Evolutionary conservation across 2,113 vertebrate species (phyloP).

Genomic region (Equus quagga): DNA sequence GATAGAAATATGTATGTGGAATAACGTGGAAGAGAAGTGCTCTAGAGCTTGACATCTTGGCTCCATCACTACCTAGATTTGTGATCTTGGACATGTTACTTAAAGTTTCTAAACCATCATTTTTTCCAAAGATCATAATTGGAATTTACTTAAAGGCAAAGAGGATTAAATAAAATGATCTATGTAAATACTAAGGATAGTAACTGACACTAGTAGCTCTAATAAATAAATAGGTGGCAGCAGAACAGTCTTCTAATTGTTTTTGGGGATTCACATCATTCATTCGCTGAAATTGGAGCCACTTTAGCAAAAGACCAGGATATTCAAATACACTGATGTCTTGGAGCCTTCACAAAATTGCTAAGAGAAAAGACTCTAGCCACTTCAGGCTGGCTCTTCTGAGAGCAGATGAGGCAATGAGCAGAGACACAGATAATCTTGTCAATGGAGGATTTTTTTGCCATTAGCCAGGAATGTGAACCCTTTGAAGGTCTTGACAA

Average conservation of each 20-base stretch:
- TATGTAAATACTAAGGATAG: not conserved
- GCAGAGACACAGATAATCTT: not conserved
- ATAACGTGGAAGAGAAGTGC: not conserved
- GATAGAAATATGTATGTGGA: not conserved
- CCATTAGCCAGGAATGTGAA: not conserved
- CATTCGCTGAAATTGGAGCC: not conserved
- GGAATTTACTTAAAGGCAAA: not conserved
- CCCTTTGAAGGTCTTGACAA: not conserved
- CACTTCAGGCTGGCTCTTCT: not conserved
- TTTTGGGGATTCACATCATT: not conserved
- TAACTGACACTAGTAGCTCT: not conserved
- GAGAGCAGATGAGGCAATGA: not conserved
- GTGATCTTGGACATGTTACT: not conserved
- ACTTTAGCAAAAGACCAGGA: not conserved
- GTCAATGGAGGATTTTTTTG: not conserved
- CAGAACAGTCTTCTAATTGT: not conserved
- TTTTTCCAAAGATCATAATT: conserved; percentile 31
- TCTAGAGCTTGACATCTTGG: not conserved
- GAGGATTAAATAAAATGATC: not conserved
- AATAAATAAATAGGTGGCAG: not conserved
- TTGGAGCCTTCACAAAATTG: not conserved
- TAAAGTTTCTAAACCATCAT: not conserved
- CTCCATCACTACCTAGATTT: not conserved
- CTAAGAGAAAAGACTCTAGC: not conserved
- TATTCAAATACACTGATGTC: not conserved